These are phyloP conservation scores for Gorsachius magnificus DNA, from an alignment of 2,797 vertebrate genomes.

Conservation along the genomic window DNA sequence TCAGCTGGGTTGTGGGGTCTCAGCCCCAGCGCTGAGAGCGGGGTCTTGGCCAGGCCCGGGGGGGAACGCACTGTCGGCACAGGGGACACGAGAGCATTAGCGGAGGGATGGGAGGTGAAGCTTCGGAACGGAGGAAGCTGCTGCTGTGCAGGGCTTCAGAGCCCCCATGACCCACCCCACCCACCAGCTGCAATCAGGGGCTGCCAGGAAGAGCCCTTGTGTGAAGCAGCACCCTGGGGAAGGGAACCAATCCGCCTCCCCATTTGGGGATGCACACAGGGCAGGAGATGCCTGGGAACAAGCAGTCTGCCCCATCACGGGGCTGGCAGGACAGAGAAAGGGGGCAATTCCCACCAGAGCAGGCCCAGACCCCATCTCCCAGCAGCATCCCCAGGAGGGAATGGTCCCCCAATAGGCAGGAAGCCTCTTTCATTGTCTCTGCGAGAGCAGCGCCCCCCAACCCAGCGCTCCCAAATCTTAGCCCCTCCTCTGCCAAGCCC, in stretches of 20 bases:
- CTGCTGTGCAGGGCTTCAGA: not conserved
- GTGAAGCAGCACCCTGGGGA: not conserved
- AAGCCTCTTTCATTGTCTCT: not conserved
- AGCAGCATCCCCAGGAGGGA: not conserved
- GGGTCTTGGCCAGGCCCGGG: constrained; percentile 94
- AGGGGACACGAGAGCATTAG: not conserved
- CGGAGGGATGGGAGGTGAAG: not conserved
- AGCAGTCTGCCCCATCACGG: not conserved
- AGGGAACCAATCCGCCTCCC: not conserved
- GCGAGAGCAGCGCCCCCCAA: not conserved
- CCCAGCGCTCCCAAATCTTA: not conserved
- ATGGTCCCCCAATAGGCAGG: not conserved
- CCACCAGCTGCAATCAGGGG: not conserved
- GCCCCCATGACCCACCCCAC: not conserved
- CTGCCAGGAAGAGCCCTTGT: not conserved
- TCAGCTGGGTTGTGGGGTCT: constrained; percentile 97
- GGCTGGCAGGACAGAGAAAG: not conserved
- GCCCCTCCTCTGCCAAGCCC: not conserved
- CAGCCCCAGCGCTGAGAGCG: constrained; percentile 91
- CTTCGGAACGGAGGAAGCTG: not conserved
- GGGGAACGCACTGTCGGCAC: constrained; percentile 87
- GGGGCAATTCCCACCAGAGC: not conserved
- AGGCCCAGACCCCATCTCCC: not conserved
- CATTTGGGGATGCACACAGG: not conserved
- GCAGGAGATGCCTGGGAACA: fast-evolving